These are phyloP conservation scores for Drosophila picticornis DNA, from an alignment of 2,888 invertebrate species.

Conservation along the genomic window DNA sequence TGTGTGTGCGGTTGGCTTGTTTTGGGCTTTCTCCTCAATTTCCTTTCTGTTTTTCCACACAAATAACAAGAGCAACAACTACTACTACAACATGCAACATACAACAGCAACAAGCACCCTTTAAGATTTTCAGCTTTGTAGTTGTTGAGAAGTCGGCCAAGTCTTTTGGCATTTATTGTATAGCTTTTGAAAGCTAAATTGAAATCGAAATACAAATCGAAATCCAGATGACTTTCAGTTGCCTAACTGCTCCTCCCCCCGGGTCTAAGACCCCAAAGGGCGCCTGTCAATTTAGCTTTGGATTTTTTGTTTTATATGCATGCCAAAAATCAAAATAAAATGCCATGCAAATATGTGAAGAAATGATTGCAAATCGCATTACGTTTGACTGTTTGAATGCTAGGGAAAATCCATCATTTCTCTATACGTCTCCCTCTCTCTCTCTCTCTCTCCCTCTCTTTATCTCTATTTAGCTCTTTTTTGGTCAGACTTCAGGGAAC, in stretches of 20 bases:
- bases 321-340: not conserved
- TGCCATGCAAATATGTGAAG: not conserved
- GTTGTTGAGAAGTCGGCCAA: not conserved
- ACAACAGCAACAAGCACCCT: slow-evolving; percentile 31
- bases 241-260: not conserved
- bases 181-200: slow-evolving; percentile 25
- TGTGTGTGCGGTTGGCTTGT: slow-evolving; percentile 10
- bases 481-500: not conserved
- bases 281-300: slow-evolving; percentile 42
- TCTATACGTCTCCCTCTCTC: not conserved
- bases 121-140: slow-evolving; percentile 14
- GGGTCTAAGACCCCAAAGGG: slow-evolving; percentile 48
- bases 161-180: slow-evolving; percentile 38
- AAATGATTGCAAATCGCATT: not conserved
- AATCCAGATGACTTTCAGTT: slow-evolving; percentile 35
- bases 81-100: slow-evolving; percentile 10
- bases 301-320: not conserved
- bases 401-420: not conserved
- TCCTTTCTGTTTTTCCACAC: not conserved
- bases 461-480: not conserved
- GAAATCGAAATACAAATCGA: slow-evolving; percentile 24
- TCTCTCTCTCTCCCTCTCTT: not conserved
- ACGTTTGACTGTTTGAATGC: not conserved
- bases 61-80: not conserved
- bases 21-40: not conserved